Conservation (phyloP, 2,888 invertebrate species). For the Cosmia pyralina region DNA sequence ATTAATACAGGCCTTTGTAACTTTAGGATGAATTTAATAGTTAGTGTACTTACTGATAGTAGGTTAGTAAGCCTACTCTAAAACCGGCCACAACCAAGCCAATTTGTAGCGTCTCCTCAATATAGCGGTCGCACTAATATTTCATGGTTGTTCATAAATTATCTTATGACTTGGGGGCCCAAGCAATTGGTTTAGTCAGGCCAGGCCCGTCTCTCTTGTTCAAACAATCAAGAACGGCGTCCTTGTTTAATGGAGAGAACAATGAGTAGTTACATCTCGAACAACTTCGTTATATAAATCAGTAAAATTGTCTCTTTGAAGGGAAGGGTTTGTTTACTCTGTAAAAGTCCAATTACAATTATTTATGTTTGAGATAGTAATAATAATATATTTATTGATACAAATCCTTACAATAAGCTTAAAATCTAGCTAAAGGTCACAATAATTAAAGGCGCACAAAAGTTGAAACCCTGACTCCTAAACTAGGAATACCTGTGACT, state of each 20-base stretch:
- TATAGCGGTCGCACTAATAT: conserved; percentile 57
- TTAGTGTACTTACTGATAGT: conserved; percentile 9
- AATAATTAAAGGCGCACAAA: too few relatives aligned
- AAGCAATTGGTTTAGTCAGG: conserved; percentile 64
- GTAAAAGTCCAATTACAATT: conserved; percentile 50
- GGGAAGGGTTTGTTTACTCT: conserved; percentile 53
- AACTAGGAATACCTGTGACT: too few relatives aligned
- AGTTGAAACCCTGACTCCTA: too few relatives aligned
- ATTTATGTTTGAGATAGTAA: conserved; percentile 46
- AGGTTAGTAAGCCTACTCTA: conserved; percentile 12
- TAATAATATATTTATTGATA: too few relatives aligned
- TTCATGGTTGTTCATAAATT: conserved; percentile 67
- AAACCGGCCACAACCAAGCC: conserved; percentile 13
- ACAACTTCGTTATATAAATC: conserved; percentile 66
- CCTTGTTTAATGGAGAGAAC: conserved; percentile 53
- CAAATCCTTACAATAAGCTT: too few relatives aligned
- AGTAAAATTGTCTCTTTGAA: conserved; percentile 55
- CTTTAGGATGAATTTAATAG: conserved; percentile 33
- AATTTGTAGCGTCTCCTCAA: conserved; percentile 42
- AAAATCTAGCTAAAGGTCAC: too few relatives aligned
- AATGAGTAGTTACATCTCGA: conserved; percentile 52
- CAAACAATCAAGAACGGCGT: conserved; percentile 62
- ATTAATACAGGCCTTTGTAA: conserved; percentile 45
- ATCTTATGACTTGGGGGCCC: conserved; percentile 62
- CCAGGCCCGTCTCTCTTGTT: conserved; percentile 46